Percentiles rank a stretch among this genome's conserved stretches.
These are phyloP conservation scores for Tetranychus piercei DNA, from an alignment of 2,888 invertebrate genomes.

Conservation along the genomic window DNA sequence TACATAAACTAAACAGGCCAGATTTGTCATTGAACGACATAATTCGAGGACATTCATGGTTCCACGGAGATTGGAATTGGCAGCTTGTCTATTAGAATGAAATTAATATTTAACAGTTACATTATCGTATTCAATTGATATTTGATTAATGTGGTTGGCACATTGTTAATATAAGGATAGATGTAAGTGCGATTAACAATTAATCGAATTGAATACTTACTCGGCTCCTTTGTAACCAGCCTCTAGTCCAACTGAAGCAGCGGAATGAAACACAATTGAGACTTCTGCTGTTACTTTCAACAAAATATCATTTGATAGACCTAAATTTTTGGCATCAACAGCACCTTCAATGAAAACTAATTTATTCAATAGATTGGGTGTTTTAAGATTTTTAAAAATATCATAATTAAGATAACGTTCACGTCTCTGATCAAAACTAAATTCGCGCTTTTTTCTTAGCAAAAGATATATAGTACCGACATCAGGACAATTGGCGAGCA, in stretches of 20 bases:
- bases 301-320: conserved; percentile 22
- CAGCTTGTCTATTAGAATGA: too few species aligned
- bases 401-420: conserved; percentile 1
- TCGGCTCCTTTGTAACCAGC: conserved; percentile 25
- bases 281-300: conserved; percentile 36
- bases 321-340: conserved; percentile 27
- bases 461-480: conserved; percentile 56
- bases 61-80: conserved; percentile 33
- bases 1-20: conserved; percentile 46
- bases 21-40: conserved; percentile 30
- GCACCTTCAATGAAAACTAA: conserved; percentile 10
- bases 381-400: neutral
- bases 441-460: conserved; percentile 51
- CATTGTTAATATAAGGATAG: too few species aligned
- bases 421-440: conserved; percentile 39
- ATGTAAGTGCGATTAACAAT: neutral
- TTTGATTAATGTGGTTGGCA: neutral
- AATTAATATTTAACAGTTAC: too few species aligned
- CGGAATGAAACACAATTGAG: conserved; percentile 38
- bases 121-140: neutral
- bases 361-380: neutral
- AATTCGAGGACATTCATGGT: conserved; percentile 32
- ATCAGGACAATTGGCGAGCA: conserved; percentile 58
- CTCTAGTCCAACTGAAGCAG: conserved; percentile 39
- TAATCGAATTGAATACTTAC: neutral